Conservation (phyloP, 2,113 vertebrate species). For the Dicentrarchus labrax region DNA sequence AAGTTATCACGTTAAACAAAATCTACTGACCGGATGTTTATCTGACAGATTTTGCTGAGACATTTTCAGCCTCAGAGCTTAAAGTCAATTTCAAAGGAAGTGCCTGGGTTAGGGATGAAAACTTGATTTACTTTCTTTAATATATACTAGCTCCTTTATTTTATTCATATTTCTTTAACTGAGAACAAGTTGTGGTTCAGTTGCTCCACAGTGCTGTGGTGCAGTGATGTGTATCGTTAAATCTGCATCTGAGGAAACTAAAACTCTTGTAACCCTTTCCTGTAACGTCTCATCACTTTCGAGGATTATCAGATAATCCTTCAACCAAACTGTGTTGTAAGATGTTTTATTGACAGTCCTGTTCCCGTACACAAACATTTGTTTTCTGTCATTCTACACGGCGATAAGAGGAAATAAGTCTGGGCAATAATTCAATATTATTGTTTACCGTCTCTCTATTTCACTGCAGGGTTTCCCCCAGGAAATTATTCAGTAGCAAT, state of each 20-base stretch:
- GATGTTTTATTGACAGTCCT: not conserved
- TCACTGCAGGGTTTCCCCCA: conserved; percentile 39
- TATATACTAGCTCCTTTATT: not conserved
- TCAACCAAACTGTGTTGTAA: not conserved
- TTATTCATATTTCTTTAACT: not conserved
- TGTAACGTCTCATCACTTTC: conserved; percentile 3
- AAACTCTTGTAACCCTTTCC: not conserved
- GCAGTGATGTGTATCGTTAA: not conserved
- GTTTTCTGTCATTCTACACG: not conserved
- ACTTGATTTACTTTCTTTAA: not conserved
- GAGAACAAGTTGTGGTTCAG: not conserved
- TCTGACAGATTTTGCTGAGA: not conserved
- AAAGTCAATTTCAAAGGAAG: not conserved
- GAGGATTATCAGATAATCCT: not conserved
- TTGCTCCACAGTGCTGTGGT: not conserved
- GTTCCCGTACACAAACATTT: not conserved
- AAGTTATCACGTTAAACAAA: too few species aligned
- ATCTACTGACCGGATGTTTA: not conserved
- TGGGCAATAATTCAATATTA: conserved; percentile 17
- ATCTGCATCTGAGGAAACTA: rapidly evolving
- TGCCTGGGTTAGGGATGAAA: not conserved
- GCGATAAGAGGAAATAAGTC: not conserved
- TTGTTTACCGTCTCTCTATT: conserved; percentile 11
- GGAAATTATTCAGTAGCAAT: not conserved
- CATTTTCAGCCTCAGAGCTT: not conserved